A percentile compares a stretch with the other conserved stretches of the same genome.
Conservation (phyloP, 2,888 invertebrate species). For the Dicycla oo region DNA sequence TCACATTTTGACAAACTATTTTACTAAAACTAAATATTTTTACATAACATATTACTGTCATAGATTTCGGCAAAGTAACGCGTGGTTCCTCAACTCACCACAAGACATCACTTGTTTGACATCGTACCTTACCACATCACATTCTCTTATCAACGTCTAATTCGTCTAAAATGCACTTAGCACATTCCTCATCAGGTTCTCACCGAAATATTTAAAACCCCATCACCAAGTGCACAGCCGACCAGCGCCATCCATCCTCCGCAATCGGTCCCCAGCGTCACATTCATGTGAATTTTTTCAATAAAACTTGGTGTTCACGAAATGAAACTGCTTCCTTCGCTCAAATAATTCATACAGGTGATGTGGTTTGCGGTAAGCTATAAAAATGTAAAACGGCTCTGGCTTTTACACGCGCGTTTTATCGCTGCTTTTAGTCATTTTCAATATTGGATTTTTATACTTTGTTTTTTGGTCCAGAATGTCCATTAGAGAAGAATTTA, state of each 20-base stretch:
- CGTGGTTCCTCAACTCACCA: too few species aligned
- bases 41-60: too few species aligned
- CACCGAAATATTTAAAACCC: conserved; percentile 32
- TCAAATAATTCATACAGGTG: conserved; percentile 45
- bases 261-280: conserved; percentile 36
- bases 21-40: not conserved
- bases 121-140: too few species aligned
- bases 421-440: conserved; percentile 23
- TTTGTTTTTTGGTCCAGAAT: not conserved
- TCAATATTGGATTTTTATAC: not conserved
- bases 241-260: conserved; percentile 14
- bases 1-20: not conserved
- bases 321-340: conserved; percentile 33
- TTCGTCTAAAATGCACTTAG: too few species aligned
- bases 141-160: not conserved
- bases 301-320: conserved; percentile 35
- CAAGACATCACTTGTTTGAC: too few species aligned
- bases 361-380: not conserved
- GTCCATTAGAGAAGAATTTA: too few species aligned
- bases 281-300: conserved; percentile 54
- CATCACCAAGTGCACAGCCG: conserved; percentile 12
- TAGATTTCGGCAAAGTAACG: too few species aligned
- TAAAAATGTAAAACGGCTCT: conserved; percentile 34
- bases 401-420: conserved; percentile 17
- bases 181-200: not conserved